Base-by-base conservation (phyloP, 2,113 vertebrate genomes). In the Aldabrachelys gigantea region DNA sequence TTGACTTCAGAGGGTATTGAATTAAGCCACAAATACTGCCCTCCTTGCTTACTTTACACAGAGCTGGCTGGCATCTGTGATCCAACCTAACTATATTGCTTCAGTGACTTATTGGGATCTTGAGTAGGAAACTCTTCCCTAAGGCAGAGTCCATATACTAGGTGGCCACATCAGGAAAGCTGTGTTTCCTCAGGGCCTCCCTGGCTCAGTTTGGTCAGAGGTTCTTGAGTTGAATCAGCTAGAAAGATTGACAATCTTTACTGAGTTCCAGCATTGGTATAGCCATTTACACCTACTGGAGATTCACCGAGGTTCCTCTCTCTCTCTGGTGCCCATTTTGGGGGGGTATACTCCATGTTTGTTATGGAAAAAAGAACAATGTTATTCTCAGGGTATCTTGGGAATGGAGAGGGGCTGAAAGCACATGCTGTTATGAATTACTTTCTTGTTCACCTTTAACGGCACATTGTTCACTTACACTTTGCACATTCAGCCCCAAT, bases 1-100 rank as follows among this genome's bases (percentile, higher is more conserved):
- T 47, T 92, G 57, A 54, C 54, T 92, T 79, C 57, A 88, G 75
- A 81, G 35, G 72, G 25, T 49, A n/a, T 62, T 89, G 56, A n/a
- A 35, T 88, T 41, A 75, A 82, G 75, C 3, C 53, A 75, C 27
- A 16, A 57, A 78, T 16, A 7, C 87, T 72, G 25, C 78, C 24
- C 38, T 44, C 24, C 4, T 38, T 6, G 2, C 24, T 27, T 47
- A 38, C 35, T 21, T 69, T 38, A 69, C 17, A 5, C 65, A 69
- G 65, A 69, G 35, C 65, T 69, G 65, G 35, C 19, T 69, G 35
- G 65, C 35, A 69, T 16, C 31, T 69, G 65, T n/a, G 4, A n/a
- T 4, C 16, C 65, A 69, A 35, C 31, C 31, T 65, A 65, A 65
- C 62, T 69, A 22, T 69, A 38, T 69, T 69, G 62, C 35, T 69